These are phyloP conservation scores for Climacteris rufus DNA, from an alignment of 2,113 vertebrate species.

Conservation along the genomic window DNA sequence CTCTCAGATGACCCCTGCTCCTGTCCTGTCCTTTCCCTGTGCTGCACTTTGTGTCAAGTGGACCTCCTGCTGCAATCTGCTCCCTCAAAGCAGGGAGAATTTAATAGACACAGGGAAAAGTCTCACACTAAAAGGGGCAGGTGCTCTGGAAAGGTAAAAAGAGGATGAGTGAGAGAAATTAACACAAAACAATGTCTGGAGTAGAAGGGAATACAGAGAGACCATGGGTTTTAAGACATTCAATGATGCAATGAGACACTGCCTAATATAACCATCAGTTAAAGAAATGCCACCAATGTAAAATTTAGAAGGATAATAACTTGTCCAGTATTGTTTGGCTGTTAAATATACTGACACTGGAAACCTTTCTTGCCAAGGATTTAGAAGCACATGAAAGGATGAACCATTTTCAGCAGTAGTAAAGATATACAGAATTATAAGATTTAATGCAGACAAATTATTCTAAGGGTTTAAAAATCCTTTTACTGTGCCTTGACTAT, in stretches of 20 bases:
- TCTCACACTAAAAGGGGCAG: not conserved
- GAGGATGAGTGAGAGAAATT: not conserved
- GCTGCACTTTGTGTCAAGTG: not conserved
- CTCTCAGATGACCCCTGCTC: not conserved
- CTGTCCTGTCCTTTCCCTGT: not conserved
- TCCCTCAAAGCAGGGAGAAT: not conserved
- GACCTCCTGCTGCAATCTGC: not conserved
- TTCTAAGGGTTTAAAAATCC: not conserved
- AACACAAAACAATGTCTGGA: not conserved
- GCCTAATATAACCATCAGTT: not conserved
- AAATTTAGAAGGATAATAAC: not conserved
- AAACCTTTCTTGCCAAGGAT: not conserved
- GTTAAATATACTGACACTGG: not conserved
- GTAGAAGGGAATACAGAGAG: not conserved
- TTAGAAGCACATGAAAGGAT: not conserved
- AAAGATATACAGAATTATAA: not conserved
- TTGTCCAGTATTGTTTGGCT: not conserved
- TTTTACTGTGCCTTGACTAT: not conserved
- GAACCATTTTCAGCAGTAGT: not conserved
- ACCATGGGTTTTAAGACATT: not conserved
- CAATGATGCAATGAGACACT: not conserved
- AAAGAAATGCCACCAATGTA: not conserved
- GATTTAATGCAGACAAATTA: not conserved
- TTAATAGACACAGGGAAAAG: not conserved
- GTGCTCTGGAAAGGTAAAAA: not conserved